A percentile compares a stretch with the other conserved stretches of the same genome.
phyloP scores from a whole-genome alignment of 2,113 vertebrate genomes.

The Charina bottae region DNA sequence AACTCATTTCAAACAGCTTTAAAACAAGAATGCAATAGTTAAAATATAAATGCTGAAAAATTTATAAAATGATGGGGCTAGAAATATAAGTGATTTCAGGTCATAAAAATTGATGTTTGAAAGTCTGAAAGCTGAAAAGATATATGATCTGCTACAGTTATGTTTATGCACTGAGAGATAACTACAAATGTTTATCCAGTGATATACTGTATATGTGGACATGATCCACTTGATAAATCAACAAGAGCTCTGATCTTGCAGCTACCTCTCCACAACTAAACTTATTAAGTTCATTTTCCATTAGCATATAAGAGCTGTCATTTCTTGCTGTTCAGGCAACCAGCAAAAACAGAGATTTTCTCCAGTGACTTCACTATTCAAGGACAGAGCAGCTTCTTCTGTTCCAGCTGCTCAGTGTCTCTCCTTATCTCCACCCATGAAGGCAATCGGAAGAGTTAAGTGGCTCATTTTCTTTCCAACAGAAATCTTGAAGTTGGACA shows the following conservation, averaged over 20 bases:
- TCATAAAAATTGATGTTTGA: background rate
- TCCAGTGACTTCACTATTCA: background rate
- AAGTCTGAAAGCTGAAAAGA: background rate
- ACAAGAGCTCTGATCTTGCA: background rate
- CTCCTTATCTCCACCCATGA: background rate
- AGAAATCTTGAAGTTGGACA: background rate
- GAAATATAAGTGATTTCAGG: background rate
- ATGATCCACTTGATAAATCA: background rate
- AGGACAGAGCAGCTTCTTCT: background rate
- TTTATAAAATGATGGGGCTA: background rate
- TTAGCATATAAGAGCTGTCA: background rate
- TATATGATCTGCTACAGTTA: background rate
- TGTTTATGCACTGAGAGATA: background rate
- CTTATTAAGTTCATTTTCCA: background rate
- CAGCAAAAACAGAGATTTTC: background rate
- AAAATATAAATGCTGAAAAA: background rate
- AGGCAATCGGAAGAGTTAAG: background rate
- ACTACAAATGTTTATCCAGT: background rate
- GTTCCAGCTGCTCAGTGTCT: background rate
- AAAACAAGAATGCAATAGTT: background rate
- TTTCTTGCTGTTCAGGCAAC: background rate
- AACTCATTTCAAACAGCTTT: background rate
- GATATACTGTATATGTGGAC: slow-evolving; percentile 6
- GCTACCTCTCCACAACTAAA: background rate
- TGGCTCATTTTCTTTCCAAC: background rate